These are phyloP conservation scores for Cynopterus sphinx DNA, from an alignment of 2,797 vertebrate species.

Conservation along the genomic window DNA sequence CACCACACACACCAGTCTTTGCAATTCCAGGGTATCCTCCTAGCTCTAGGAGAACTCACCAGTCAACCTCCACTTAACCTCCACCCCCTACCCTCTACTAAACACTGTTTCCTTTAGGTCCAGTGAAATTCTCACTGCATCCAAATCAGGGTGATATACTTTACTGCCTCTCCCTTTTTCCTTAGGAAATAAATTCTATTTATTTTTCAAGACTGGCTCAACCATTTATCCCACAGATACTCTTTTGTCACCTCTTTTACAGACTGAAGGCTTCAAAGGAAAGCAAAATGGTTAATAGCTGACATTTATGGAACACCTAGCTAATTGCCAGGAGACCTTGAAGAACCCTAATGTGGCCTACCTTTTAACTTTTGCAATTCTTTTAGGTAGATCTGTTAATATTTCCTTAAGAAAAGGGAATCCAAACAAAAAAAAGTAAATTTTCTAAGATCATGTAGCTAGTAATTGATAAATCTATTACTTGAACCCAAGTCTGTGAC, in stretches of 20 bases:
- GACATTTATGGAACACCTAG: not conserved
- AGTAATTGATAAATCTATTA: not conserved
- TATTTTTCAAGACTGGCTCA: not conserved
- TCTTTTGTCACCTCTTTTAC: not conserved
- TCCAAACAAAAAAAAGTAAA: not conserved
- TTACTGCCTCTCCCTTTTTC: not conserved
- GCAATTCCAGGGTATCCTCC: not conserved
- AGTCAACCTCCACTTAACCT: not conserved
- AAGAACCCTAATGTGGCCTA: not conserved
- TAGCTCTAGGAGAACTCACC: not conserved
- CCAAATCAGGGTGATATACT: not conserved
- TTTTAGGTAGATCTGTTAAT: not conserved
- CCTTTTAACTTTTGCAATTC: not conserved
- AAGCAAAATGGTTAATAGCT: not conserved
- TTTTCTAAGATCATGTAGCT: not conserved
- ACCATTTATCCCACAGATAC: not conserved
- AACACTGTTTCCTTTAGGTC: not conserved
- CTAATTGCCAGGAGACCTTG: not conserved
- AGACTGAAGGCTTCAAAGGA: not conserved
- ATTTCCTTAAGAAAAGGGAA: not conserved
- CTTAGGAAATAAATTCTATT: not conserved
- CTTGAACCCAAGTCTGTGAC: not conserved
- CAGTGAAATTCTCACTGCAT: not conserved
- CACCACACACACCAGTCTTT: not conserved
- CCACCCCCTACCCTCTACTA: not conserved